A percentile compares a stretch with the other conserved stretches of the same genome.
phyloP scores from a whole-genome alignment of 1,140 invertebrate species.

The Acromyrmex charruanus region DNA sequence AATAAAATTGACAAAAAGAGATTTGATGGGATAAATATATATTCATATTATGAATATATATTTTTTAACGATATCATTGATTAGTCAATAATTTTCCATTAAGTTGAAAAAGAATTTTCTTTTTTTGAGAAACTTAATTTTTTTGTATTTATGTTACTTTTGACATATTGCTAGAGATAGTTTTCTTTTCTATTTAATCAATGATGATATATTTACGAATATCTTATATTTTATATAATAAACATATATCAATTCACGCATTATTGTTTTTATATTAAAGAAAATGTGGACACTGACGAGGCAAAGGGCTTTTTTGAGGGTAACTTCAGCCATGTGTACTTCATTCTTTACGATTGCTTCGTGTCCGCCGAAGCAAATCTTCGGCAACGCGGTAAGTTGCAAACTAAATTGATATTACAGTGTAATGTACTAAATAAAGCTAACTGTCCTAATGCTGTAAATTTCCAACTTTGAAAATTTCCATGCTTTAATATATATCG shows the following conservation, averaged over 20 bases:
- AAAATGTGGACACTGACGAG: conserved; percentile 96
- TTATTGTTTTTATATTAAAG: conserved; percentile 86
- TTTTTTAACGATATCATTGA: too few species aligned
- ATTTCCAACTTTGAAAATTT: conserved; percentile 37
- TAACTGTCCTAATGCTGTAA: conserved; percentile 32
- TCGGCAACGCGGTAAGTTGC: conserved; percentile 93
- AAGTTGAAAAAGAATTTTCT: too few species aligned
- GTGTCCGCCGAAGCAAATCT: conserved; percentile 95
- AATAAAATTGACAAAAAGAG: too few species aligned
- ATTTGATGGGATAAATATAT: too few species aligned
- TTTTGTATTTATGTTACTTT: too few species aligned
- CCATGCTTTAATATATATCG: conserved; percentile 39
- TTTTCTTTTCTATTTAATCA: conserved; percentile 8
- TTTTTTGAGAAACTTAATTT: too few species aligned
- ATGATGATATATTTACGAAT: conserved; percentile 11
- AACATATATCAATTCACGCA: background rate
- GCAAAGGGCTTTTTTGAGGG: conserved; percentile 96
- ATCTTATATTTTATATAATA: conserved; percentile 22
- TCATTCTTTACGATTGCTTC: conserved; percentile 98
- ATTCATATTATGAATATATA: too few species aligned
- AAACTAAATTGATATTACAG: conserved; percentile 1
- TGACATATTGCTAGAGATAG: background rate
- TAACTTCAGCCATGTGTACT: conserved; percentile 98
- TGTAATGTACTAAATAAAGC: conserved; percentile 52
- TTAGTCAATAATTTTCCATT: too few species aligned